Evolutionary conservation across 2,797 vertebrate species (phyloP).

Genomic region (Microctenopoma stevenorrisi): DNA sequence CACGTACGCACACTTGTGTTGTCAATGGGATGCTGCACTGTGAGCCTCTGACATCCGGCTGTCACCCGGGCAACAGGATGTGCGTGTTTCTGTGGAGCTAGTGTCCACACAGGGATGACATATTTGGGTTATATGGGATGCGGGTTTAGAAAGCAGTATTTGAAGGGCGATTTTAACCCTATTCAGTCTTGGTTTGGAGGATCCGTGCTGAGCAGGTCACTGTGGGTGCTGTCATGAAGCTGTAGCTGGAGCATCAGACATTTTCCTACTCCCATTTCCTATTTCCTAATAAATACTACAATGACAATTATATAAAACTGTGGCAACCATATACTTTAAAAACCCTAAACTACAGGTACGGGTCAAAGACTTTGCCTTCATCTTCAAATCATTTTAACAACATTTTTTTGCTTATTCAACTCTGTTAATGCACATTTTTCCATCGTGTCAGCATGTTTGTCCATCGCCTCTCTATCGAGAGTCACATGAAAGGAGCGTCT

Average conservation of each 20-base stretch:
- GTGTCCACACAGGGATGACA: conserved; percentile 25
- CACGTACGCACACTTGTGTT: background rate
- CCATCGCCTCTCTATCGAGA: conserved; percentile 11
- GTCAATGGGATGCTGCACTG: background rate
- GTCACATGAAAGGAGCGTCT: conserved; percentile 44
- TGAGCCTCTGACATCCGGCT: conserved; percentile 3
- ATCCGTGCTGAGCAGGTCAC: conserved; percentile 7
- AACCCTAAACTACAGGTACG: too few relatives aligned
- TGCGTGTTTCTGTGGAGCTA: background rate
- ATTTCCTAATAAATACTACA: too few relatives aligned
- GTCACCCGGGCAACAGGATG: conserved; percentile 16
- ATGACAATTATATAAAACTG: too few relatives aligned
- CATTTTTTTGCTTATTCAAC: conserved; percentile 15
- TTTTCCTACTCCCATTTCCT: background rate
- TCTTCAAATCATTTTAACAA: background rate
- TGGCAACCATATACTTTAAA: too few relatives aligned
- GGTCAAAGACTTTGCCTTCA: background rate
- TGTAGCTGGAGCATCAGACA: background rate
- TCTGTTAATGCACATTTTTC: conserved; percentile 21
- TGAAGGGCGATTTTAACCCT: background rate
- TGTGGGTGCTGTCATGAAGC: background rate
- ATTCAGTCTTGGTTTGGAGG: background rate
- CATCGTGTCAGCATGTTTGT: conserved; percentile 45
- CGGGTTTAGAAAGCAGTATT: conserved; percentile 16
- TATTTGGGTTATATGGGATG: conserved; percentile 32